Conservation (phyloP, 1,140 invertebrate genomes). For the Orchestia grillus region DNA sequence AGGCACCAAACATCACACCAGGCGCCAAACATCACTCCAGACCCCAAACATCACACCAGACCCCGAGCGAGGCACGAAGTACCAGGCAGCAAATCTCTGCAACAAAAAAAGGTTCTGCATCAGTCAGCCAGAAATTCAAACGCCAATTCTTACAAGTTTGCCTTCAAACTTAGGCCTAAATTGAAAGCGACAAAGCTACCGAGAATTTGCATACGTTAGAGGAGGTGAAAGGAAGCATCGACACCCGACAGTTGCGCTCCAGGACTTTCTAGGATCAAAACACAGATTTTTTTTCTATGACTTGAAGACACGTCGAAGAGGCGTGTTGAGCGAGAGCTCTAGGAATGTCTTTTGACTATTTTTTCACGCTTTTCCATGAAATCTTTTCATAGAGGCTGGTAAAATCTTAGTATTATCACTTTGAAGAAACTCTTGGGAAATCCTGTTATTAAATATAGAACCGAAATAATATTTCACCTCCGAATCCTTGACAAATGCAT, state of each 20-base stretch:
- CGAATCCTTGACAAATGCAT: too few species aligned
- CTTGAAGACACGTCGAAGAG: not conserved
- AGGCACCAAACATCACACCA: not conserved
- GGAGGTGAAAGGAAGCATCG: constrained; percentile 5
- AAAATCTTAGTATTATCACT: too few species aligned
- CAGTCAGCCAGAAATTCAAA: constrained; percentile 51
- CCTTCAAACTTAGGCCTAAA: constrained; percentile 44
- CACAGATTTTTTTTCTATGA: not conserved
- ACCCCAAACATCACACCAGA: not conserved
- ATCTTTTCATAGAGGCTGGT: too few species aligned
- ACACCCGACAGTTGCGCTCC: not conserved
- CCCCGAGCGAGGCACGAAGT: too few species aligned
- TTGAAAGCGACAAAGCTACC: constrained; percentile 50
- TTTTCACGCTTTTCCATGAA: not conserved
- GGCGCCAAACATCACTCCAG: not conserved
- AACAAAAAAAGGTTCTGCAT: not conserved
- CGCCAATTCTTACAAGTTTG: constrained; percentile 23
- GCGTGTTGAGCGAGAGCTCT: not conserved
- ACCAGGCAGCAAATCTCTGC: not conserved
- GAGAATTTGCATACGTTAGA: constrained; percentile 55
- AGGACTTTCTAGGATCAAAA: not conserved
- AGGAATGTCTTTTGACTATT: not conserved
- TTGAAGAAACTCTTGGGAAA: too few species aligned
- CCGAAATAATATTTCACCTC: too few species aligned
- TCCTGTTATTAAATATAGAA: too few species aligned